A percentile compares a stretch with the other conserved stretches of the same genome.
Conservation (phyloP, 2,888 invertebrate genomes). For the Diogma glabrata region DNA sequence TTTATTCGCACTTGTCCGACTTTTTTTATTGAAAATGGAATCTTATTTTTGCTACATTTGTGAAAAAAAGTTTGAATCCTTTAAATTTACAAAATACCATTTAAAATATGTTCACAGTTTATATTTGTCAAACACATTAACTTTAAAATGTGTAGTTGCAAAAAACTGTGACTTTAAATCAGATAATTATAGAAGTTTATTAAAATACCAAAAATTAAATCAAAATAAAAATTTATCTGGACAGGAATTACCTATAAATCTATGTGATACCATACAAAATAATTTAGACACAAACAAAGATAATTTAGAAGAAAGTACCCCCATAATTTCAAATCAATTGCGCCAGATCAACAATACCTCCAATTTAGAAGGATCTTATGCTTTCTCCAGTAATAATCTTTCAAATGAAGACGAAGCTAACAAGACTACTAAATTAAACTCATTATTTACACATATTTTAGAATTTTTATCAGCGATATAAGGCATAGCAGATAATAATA, state of each 20-base stretch:
- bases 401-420: too few species aligned
- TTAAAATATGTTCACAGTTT: not conserved
- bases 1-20: too few species aligned
- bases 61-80: not conserved
- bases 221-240: too few species aligned
- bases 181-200: not conserved
- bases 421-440: not conserved
- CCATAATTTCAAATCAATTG: not conserved
- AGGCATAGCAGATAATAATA: not conserved
- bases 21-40: not conserved
- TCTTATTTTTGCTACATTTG: not conserved
- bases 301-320: not conserved
- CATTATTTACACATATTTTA: not conserved
- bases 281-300: too few species aligned
- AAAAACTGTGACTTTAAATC: not conserved
- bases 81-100: too few species aligned
- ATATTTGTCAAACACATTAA: not conserved
- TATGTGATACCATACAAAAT: too few species aligned
- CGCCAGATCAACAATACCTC: not conserved
- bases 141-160: conserved; percentile 1
- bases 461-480: not conserved
- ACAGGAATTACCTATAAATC: too few species aligned
- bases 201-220: not conserved
- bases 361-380: not conserved
- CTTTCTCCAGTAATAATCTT: too few species aligned